Evolutionary conservation across 2,888 invertebrate genomes (phyloP).

Genomic region (Polyommatus icarus): DNA sequence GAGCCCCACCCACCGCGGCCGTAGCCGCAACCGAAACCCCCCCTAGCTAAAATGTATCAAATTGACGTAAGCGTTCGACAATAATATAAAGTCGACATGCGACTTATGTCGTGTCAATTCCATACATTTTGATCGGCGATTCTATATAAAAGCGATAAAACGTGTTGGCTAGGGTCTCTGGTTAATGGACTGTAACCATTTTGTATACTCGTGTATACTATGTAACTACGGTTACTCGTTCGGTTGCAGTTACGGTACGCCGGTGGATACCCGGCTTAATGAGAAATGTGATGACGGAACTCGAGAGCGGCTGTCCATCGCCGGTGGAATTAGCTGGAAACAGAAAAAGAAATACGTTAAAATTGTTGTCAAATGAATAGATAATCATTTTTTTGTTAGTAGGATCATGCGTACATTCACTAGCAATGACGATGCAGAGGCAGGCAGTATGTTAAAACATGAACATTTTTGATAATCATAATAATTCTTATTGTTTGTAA

Average conservation of each 20-base stretch:
- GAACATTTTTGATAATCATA: too few relatives aligned
- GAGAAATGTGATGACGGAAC: conserved; percentile 42
- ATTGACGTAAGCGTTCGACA: too few relatives aligned
- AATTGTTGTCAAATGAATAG: background rate
- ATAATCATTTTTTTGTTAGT: background rate
- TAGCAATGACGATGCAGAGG: background rate
- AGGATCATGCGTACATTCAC: conserved; percentile 17
- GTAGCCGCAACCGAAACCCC: conserved; percentile 1
- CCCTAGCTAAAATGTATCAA: background rate
- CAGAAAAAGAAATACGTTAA: conserved; percentile 21
- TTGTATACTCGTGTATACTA: background rate
- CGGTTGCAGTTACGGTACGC: background rate
- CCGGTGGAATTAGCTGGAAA: conserved; percentile 44
- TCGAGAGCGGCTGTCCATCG: conserved; percentile 41
- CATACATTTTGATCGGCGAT: too few relatives aligned
- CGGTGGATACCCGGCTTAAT: conserved; percentile 35
- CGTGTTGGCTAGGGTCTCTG: background rate
- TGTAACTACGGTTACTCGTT: background rate
- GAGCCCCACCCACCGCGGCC: conserved; percentile 30
- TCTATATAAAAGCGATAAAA: too few relatives aligned
- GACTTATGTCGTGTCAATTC: too few relatives aligned
- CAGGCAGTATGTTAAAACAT: too few relatives aligned
- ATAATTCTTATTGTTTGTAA: background rate
- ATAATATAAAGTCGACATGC: too few relatives aligned
- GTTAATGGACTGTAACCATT: background rate